Conservation (phyloP, 2,113 vertebrate species). For the Holacanthus passer region DNA sequence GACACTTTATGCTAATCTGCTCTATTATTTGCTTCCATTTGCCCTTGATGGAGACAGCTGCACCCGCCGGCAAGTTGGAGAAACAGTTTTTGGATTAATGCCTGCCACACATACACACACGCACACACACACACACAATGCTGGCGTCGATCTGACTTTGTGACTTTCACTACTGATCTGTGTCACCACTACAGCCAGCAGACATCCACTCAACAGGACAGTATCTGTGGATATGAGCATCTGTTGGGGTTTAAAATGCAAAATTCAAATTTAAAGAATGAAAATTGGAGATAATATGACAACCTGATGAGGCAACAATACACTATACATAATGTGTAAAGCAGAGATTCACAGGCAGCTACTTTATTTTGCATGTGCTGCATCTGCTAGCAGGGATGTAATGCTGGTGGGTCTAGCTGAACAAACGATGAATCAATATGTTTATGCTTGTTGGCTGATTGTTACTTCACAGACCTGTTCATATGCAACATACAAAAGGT, state of each 20-base stretch:
- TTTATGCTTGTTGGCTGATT: background rate
- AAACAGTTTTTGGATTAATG: slow-evolving; percentile 55
- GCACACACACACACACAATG: background rate
- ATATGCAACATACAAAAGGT: background rate
- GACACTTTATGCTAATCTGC: slow-evolving; percentile 60
- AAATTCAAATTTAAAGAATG: no score
- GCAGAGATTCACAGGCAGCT: no score
- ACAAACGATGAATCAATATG: background rate
- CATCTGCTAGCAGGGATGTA: background rate
- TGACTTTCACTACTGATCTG: slow-evolving; percentile 47
- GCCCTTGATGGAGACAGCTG: slow-evolving; percentile 60
- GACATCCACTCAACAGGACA: background rate
- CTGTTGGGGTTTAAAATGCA: background rate
- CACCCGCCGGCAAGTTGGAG: slow-evolving; percentile 33
- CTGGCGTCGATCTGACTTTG: background rate
- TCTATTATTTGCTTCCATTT: slow-evolving; percentile 54
- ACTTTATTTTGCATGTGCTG: background rate
- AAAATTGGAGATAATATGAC: no score
- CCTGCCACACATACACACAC: background rate
- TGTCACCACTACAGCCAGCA: slow-evolving; percentile 26
- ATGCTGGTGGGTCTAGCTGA: background rate
- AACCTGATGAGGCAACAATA: no score
- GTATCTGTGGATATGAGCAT: background rate
- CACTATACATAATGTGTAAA: no score
- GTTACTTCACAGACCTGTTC: background rate